Base-by-base conservation (phyloP, 2,888 invertebrate genomes). In the Branchipolynoe longqiensis region DNA sequence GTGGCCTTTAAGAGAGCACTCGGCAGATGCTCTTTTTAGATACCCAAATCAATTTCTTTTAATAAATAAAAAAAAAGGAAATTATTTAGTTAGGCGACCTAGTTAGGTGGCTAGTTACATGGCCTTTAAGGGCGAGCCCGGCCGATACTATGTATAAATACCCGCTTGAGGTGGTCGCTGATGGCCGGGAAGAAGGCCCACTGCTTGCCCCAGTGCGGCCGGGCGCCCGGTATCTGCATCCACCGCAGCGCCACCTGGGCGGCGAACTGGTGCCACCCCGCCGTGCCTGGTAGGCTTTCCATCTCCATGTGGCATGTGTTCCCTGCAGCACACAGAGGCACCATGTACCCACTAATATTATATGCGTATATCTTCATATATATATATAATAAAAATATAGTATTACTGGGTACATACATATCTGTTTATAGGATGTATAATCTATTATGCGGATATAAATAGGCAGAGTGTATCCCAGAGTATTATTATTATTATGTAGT, bases 301-400 rank as follows among this genome's bases (percentile, higher is more conserved):
- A 69, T 4, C n/a, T 69, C 69, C 6, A 69, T 33, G 69, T 69
- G 69, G n/a, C 69, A 69, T n/a, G 69, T 69, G 38, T 69, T 69
- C 14, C 69, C 69, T 69, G 69, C 3, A 62, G 31, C 25, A 25
- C 25, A 28, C n/a, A n/a, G n/a, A n/a, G n/a, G n/a, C n/a, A n/a
- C n/a, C n/a, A n/a, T n/a, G n/a, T n/a, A n/a, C n/a, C n/a, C n/a
- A n/a, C n/a, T n/a, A n/a, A n/a, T n/a, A n/a, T n/a, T n/a, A n/a
- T n/a, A n/a, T n/a, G n/a, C n/a, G n/a, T n/a, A n/a, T n/a, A n/a
- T n/a, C n/a, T n/a, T n/a, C n/a, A n/a, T n/a, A n/a, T n/a, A n/a
- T n/a, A n/a, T n/a, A n/a, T n/a, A n/a, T n/a, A n/a, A n/a, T n/a
- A n/a, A n/a, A n/a, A n/a, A n/a, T n/a, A n/a, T n/a, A n/a, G n/a